phyloP scores from a whole-genome alignment of 2,113 vertebrate species.

The Ornithorhynchus anatinus region DNA sequence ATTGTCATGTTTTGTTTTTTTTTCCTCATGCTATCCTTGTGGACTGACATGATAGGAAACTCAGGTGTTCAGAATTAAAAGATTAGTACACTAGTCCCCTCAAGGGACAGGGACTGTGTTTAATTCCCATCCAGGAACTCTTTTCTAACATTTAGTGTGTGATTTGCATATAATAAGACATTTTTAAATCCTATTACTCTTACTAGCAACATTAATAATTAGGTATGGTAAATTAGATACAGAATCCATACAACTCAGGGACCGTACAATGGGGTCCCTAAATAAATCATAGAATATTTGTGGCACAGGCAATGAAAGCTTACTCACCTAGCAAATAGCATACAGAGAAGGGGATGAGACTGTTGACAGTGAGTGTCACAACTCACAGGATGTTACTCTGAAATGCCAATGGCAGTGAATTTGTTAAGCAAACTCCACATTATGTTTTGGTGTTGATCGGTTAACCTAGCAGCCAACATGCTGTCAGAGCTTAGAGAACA shows the following conservation, averaged over 20 bases:
- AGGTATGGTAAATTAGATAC: neutral
- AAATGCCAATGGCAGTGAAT: neutral
- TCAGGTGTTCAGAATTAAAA: no score
- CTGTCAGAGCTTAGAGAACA: neutral
- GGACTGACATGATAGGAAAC: no score
- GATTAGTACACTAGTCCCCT: no score
- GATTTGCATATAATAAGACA: no score
- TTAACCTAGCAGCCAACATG: neutral
- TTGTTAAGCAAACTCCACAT: neutral
- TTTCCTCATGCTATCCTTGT: no score
- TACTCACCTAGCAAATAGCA: fast-evolving
- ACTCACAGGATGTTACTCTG: neutral
- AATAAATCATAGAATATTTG: neutral
- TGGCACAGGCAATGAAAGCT: neutral
- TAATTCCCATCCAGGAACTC: no score
- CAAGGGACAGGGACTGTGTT: no score
- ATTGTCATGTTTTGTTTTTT: no score
- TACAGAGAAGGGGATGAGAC: fast-evolving
- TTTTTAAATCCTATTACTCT: no score
- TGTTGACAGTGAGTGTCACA: neutral
- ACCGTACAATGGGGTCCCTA: fast-evolving
- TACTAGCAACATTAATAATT: neutral
- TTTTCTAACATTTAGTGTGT: no score
- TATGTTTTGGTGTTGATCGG: neutral
- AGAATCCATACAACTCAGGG: neutral